Evolutionary conservation across 2,888 invertebrate species (phyloP).

Genomic region (Empis stercorea): DNA sequence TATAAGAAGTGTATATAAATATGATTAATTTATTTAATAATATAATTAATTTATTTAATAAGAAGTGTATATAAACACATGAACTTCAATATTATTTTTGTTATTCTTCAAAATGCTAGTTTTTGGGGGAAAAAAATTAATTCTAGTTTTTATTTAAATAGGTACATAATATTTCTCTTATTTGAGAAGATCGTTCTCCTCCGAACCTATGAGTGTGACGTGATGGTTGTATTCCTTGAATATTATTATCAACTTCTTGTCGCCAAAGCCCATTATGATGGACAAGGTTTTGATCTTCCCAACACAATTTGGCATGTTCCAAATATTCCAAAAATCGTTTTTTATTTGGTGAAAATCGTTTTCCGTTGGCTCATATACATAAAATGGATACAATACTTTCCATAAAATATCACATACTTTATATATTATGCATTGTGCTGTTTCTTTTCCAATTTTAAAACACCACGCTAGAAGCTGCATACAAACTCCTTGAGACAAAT

Average conservation of each 20-base stretch:
- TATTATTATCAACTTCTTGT: not conserved
- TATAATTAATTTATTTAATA: too few species aligned
- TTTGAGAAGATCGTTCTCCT: not conserved
- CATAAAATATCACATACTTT: constrained; percentile 4
- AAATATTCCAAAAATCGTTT: too few species aligned
- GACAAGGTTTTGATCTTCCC: not conserved
- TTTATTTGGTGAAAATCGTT: not conserved
- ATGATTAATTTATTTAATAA: too few species aligned
- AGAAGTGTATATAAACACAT: too few species aligned
- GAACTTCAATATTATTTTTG: not conserved
- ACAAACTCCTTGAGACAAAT: constrained; percentile 1
- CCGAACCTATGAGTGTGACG: not conserved
- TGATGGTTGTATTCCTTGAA: not conserved
- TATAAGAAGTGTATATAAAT: too few species aligned
- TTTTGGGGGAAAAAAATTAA: too few species aligned
- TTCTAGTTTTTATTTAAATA: not conserved
- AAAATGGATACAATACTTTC: not conserved
- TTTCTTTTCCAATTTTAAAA: constrained; percentile 2
- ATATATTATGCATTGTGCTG: constrained; percentile 2
- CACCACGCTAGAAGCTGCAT: constrained; percentile 1
- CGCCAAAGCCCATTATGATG: constrained; percentile 1
- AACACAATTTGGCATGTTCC: too few species aligned
- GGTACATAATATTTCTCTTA: not conserved
- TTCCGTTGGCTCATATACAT: not conserved
- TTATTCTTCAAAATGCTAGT: too few species aligned